Percentiles rank a stretch among this genome's conserved stretches.
Evolutionary conservation across 2,113 vertebrate genomes (phyloP).

Genomic region (Lepus europaeus): DNA sequence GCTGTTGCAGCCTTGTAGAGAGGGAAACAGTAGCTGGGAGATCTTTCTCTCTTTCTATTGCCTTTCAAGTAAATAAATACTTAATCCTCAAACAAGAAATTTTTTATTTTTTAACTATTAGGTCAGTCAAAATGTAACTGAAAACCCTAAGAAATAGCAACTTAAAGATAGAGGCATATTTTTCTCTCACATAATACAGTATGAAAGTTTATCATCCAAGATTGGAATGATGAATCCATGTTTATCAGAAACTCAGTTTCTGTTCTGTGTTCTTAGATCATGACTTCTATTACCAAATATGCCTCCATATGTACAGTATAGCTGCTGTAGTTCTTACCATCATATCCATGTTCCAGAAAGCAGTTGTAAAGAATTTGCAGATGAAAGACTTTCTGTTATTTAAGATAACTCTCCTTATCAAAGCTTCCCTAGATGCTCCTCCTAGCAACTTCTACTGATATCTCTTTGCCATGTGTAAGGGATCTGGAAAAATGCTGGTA

Average conservation of each 20-base stretch:
- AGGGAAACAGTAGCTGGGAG: too few relatives aligned
- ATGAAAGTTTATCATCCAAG: not conserved
- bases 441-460: not conserved
- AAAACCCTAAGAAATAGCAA: slow-evolving; percentile 14
- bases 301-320: not conserved
- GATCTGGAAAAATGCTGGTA: not conserved
- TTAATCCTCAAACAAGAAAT: too few relatives aligned
- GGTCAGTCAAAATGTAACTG: not conserved
- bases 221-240: not conserved
- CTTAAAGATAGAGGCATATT: not conserved
- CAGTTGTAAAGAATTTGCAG: not conserved
- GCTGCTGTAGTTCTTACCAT: not conserved
- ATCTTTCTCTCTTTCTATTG: too few relatives aligned
- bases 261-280: not conserved
- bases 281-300: not conserved
- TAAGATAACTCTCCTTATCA: not conserved
- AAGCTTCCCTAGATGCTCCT: not conserved
- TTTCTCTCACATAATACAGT: not conserved
- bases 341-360: not conserved
- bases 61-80: too few relatives aligned
- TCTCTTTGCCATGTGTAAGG: not conserved
- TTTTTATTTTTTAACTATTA: not conserved
- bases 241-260: not conserved
- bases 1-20: too few relatives aligned
- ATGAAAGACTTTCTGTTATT: not conserved